Evolutionary conservation across 2,888 invertebrate genomes (phyloP).

Genomic region (Netelia melanura): DNA sequence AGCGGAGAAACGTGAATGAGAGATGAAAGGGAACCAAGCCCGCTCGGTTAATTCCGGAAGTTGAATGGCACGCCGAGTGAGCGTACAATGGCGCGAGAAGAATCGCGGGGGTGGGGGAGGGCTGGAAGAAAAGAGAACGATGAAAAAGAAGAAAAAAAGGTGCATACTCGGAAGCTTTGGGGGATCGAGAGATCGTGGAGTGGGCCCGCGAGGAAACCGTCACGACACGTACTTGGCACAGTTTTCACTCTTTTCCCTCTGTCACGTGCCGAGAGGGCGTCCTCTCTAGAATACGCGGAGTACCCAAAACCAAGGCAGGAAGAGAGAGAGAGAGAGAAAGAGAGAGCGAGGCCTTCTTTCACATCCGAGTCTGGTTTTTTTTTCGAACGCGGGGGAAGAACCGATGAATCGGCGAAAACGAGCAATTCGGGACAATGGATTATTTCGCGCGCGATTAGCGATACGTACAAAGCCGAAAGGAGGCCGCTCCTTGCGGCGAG

Average conservation of each 20-base stretch:
- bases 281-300: conserved; percentile 5
- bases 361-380: conserved; percentile 24
- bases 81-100: conserved; percentile 58
- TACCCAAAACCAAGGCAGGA: background rate
- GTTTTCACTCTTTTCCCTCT: conserved; percentile 58
- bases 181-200: no score
- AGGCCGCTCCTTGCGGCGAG: background rate
- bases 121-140: conserved; percentile 37
- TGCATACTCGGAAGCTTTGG: conserved; percentile 48
- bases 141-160: conserved; percentile 40
- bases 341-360: background rate
- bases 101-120: conserved; percentile 16
- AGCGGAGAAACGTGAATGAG: conserved; percentile 59
- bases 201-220: conserved; percentile 28
- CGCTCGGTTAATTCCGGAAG: conserved; percentile 75
- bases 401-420: conserved; percentile 61
- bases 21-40: conserved; percentile 47
- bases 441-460: background rate
- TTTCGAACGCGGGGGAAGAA: conserved; percentile 35
- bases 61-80: conserved; percentile 71
- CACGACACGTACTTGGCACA: conserved; percentile 66
- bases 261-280: conserved; percentile 39
- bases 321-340: background rate
- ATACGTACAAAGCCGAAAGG: background rate
- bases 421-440: conserved; percentile 34